These are phyloP conservation scores for Todiramphus chloris DNA, from an alignment of 2,113 vertebrate genomes.

Conservation along the genomic window DNA sequence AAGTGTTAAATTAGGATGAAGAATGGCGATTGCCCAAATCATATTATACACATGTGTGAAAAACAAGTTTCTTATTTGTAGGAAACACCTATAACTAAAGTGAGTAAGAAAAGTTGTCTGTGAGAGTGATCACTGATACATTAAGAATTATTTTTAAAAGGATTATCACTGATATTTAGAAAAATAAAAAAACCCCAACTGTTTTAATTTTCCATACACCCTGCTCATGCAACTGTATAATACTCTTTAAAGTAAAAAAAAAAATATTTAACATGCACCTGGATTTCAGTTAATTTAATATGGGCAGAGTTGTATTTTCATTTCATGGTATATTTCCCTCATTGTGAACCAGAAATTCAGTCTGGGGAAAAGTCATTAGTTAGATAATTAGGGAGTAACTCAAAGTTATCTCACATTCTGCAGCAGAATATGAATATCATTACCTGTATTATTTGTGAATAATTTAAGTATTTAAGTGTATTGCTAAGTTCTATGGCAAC, in stretches of 20 bases:
- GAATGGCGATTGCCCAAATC: background rate
- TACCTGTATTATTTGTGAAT: background rate
- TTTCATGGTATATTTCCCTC: constrained; percentile 18
- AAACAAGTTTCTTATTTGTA: background rate
- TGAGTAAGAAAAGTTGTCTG: background rate
- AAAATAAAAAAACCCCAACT: background rate
- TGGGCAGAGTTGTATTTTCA: background rate
- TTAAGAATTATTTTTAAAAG: background rate
- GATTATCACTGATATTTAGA: background rate
- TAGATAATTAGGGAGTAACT: background rate
- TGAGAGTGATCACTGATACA: background rate
- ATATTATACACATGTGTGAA: background rate
- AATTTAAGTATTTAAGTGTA: background rate
- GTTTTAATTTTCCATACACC: background rate
- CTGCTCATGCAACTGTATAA: background rate
- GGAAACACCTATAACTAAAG: background rate
- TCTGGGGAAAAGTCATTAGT: background rate
- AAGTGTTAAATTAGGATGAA: background rate
- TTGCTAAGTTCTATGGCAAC: background rate
- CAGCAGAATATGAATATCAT: background rate
- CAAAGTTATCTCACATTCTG: background rate
- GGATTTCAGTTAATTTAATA: background rate
- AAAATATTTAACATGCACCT: background rate
- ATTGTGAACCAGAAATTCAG: background rate
- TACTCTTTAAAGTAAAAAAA: background rate